Percentiles rank a stretch among this genome's conserved stretches.
Conservation (phyloP, 1,140 invertebrate species). For the Drosophila pallidifrons region DNA sequence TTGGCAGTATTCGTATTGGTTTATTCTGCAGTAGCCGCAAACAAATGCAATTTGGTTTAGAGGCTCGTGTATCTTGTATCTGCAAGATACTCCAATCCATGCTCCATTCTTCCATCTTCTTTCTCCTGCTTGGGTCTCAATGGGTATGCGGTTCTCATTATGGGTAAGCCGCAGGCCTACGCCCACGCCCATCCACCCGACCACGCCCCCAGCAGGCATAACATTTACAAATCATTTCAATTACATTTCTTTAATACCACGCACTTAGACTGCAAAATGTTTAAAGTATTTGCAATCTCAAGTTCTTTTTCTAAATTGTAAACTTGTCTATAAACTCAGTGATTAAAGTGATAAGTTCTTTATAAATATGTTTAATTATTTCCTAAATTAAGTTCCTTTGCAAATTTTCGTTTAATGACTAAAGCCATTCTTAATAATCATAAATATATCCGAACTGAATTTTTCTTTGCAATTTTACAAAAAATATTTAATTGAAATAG, state of each 20-base stretch:
- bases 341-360: no score
- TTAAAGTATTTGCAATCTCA: background rate
- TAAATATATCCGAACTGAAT: no score
- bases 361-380: no score
- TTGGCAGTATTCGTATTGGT: constrained; percentile 49
- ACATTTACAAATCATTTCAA: constrained; percentile 17
- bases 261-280: background rate
- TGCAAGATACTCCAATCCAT: constrained; percentile 12
- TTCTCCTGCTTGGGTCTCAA: background rate
- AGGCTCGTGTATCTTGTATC: constrained; percentile 16
- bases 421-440: no score
- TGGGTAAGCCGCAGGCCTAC: background rate
- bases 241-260: constrained; percentile 6
- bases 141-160: constrained; percentile 8
- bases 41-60: constrained; percentile 31
- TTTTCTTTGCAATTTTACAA: no score
- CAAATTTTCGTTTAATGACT: no score
- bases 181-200: background rate
- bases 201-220: background rate
- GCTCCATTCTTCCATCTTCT: background rate
- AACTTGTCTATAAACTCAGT: no score
- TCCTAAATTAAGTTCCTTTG: no score
- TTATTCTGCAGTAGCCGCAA: constrained; percentile 26
- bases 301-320: no score
- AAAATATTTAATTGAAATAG: no score